Evolutionary conservation across 1,140 invertebrate species (phyloP).

Genomic region (Eumaeus atala): DNA sequence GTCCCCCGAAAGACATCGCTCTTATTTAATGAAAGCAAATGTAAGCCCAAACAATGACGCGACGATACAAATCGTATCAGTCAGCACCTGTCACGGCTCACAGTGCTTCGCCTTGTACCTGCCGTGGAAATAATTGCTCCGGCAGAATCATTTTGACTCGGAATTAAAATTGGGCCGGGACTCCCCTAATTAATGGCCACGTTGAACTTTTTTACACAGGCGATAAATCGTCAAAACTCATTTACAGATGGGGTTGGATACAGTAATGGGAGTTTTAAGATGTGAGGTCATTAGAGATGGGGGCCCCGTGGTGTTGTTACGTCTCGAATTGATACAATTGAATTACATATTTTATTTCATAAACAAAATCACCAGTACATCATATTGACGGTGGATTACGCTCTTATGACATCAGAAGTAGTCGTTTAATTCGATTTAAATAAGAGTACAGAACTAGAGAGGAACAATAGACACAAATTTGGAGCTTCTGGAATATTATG

Average conservation of each 20-base stretch:
- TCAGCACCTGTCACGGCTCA: conserved; percentile 27
- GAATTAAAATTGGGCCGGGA: conserved; percentile 13
- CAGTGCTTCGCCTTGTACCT: conserved; percentile 12
- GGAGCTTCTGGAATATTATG: too few species aligned
- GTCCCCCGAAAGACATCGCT: background rate
- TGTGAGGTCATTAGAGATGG: too few species aligned
- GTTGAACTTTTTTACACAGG: conserved; percentile 12
- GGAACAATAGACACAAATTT: too few species aligned
- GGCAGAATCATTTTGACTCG: conserved; percentile 9
- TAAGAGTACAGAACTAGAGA: too few species aligned
- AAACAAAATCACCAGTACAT: too few species aligned
- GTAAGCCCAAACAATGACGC: conserved; percentile 7
- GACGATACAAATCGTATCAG: conserved; percentile 18
- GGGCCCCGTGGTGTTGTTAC: background rate
- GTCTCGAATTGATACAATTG: background rate
- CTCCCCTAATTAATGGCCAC: conserved; percentile 13
- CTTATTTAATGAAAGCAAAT: background rate
- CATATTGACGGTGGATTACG: too few species aligned
- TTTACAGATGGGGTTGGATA: conserved; percentile 14
- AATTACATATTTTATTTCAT: too few species aligned
- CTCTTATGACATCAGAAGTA: too few species aligned
- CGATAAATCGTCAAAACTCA: conserved; percentile 17
- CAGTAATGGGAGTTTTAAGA: conserved; percentile 11
- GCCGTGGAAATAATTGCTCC: conserved; percentile 18
- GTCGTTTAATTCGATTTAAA: too few species aligned